These are phyloP conservation scores for Mugil cephalus DNA, from an alignment of 2,113 vertebrate species.

Conservation along the genomic window DNA sequence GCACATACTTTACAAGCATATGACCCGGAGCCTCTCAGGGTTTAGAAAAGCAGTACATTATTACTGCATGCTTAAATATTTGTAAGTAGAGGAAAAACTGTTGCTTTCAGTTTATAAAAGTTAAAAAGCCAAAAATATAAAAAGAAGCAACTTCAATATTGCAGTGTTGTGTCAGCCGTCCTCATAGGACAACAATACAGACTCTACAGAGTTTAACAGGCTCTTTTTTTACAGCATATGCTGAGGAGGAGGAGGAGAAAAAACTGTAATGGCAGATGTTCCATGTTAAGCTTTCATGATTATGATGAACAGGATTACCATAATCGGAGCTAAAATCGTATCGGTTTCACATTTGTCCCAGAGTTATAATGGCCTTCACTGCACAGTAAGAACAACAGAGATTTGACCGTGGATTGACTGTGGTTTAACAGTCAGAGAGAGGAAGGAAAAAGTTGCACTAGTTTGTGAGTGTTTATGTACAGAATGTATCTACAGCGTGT, in stretches of 20 bases:
- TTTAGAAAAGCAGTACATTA: conserved; percentile 14
- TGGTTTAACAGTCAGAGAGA: neutral
- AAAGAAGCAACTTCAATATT: neutral
- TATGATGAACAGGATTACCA: conserved; percentile 17
- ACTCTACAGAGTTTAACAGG: no score
- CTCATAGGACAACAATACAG: neutral
- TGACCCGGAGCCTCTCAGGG: conserved; percentile 1
- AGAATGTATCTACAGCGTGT: no score
- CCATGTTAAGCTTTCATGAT: conserved; percentile 4
- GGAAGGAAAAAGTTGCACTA: neutral
- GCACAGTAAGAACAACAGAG: neutral
- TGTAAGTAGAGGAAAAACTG: neutral
- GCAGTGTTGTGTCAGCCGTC: neutral
- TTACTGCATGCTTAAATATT: neutral
- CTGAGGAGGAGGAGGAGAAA: no score
- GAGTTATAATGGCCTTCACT: neutral
- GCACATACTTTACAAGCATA: conserved; percentile 25
- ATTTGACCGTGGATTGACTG: neutral
- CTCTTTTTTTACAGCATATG: neutral
- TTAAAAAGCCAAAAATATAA: neutral
- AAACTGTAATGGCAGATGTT: conserved; percentile 13
- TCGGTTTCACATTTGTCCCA: neutral
- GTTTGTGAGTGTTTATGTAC: no score
- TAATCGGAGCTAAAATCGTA: conserved; percentile 26
- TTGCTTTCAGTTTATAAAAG: neutral